Conservation (phyloP, 1,140 invertebrate species). For the Sycophila sp. region DNA sequence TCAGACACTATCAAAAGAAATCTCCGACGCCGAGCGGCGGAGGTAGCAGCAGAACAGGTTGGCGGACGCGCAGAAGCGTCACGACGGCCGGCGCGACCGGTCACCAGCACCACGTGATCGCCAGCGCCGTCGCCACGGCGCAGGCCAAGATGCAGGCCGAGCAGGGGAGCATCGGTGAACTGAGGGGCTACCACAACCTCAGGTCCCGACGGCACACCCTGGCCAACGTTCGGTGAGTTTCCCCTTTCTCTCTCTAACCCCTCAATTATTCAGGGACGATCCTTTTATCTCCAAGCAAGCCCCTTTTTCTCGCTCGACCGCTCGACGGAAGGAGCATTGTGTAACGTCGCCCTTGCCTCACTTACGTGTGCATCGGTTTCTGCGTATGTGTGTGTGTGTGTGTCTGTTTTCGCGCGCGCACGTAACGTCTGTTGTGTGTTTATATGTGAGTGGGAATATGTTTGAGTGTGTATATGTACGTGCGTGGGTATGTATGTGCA, state of each 20-base stretch:
- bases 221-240: constrained; percentile 86
- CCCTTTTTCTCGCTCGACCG: too few species aligned
- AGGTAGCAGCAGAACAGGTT: constrained; percentile 59
- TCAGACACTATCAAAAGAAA: constrained; percentile 64
- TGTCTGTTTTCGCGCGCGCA: too few species aligned
- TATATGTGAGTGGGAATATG: too few species aligned
- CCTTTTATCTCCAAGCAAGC: constrained; percentile 24
- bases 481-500: too few species aligned
- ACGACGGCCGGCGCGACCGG: constrained; percentile 61
- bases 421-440: too few species aligned
- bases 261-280: neutral
- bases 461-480: too few species aligned
- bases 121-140: constrained; percentile 58
- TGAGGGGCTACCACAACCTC: constrained; percentile 86
- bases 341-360: constrained; percentile 30
- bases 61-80: constrained; percentile 64
- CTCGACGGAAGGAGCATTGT: too few species aligned
- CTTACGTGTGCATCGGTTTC: too few species aligned
- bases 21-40: constrained; percentile 62
- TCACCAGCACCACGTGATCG: constrained; percentile 64
- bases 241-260: neutral
- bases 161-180: constrained; percentile 85
- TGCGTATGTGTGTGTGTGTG: too few species aligned
- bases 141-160: constrained; percentile 85
- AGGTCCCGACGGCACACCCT: constrained; percentile 85